These are phyloP conservation scores for Tiphia femorata DNA, from an alignment of 2,888 invertebrate species.

Conservation along the genomic window DNA sequence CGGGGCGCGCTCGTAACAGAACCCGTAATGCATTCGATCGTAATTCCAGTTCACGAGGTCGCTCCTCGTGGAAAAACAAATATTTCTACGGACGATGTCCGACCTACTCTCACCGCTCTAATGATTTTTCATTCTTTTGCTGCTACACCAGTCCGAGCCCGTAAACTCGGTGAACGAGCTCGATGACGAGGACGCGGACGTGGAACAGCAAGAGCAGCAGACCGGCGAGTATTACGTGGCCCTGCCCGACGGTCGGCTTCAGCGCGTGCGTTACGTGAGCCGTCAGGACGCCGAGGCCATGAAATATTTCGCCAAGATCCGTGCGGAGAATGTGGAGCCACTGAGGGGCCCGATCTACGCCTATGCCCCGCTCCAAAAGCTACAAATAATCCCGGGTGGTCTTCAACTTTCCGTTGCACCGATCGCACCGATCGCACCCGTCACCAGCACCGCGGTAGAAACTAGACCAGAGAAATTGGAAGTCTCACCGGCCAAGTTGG, in stretches of 20 bases:
- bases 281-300: constrained; percentile 72
- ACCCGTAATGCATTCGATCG: constrained; percentile 43
- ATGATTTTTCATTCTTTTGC: background rate
- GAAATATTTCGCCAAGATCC: constrained; percentile 76
- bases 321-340: constrained; percentile 75
- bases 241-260: constrained; percentile 75
- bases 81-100: no score
- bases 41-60: constrained; percentile 34
- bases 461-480: constrained; percentile 4
- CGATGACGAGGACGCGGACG: constrained; percentile 59
- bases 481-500: constrained; percentile 47
- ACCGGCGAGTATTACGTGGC: constrained; percentile 76
- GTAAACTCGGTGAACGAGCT: constrained; percentile 61
- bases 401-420: constrained; percentile 45
- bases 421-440: constrained; percentile 20
- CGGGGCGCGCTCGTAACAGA: constrained; percentile 49
- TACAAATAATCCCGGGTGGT: constrained; percentile 53
- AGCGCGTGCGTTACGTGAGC: constrained; percentile 75
- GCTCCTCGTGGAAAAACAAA: no score
- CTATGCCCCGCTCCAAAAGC: constrained; percentile 61
- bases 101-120: background rate
- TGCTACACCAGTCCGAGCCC: constrained; percentile 50
- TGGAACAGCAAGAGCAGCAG: constrained; percentile 52
- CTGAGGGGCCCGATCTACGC: constrained; percentile 76
- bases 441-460: constrained; percentile 13